These are phyloP conservation scores for Macrotis lagotis DNA, from an alignment of 2,113 vertebrate species.

Conservation along the genomic window DNA sequence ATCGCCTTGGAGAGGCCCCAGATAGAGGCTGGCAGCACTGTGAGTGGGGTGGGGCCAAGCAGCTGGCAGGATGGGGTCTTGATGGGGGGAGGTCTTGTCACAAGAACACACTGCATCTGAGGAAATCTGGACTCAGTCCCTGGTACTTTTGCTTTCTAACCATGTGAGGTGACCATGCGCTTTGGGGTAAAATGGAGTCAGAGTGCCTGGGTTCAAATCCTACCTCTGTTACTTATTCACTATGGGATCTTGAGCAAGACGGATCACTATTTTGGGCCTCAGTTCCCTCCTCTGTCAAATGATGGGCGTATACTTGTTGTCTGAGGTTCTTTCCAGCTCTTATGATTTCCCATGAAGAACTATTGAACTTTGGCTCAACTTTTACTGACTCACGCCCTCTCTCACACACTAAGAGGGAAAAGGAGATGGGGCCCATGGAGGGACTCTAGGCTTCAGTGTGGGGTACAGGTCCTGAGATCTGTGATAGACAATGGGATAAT, in stretches of 20 bases:
- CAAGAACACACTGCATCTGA: not conserved
- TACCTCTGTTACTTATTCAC: not conserved
- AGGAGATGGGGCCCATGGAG: not conserved
- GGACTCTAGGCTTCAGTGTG: not conserved
- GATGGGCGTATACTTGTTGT: not conserved
- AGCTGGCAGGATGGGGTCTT: not conserved
- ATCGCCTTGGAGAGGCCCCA: conserved; percentile 98
- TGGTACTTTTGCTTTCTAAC: not conserved
- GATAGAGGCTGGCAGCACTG: conserved; percentile 95
- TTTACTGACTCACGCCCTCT: not conserved
- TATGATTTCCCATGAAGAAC: not conserved
- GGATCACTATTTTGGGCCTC: not conserved
- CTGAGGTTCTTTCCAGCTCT: not conserved
- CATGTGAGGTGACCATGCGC: not conserved
- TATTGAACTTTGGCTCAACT: not conserved
- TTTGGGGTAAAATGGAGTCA: not conserved
- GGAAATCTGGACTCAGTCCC: not conserved
- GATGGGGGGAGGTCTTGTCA: not conserved
- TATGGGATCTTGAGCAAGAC: not conserved
- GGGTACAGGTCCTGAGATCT: not conserved
- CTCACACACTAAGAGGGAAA: not conserved
- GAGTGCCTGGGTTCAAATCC: not conserved
- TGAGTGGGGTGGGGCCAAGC: conserved; percentile 79
- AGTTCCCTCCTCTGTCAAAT: not conserved
- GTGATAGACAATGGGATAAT: not conserved